Conservation (phyloP, 2,113 vertebrate genomes). For the Tupaia chinensis region DNA sequence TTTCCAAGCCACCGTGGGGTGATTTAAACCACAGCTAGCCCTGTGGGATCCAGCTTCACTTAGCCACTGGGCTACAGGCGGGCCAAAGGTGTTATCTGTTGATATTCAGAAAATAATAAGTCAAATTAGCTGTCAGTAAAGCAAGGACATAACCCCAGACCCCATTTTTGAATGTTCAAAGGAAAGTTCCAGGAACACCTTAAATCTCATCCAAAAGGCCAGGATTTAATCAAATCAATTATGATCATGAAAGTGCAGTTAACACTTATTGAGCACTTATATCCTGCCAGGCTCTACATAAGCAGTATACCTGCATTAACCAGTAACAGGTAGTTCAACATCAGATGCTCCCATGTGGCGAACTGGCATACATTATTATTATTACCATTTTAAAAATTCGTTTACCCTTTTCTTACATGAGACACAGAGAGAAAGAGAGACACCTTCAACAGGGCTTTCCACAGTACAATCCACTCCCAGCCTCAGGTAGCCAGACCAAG, state of each 20-base stretch:
- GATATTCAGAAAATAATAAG: conserved; percentile 30
- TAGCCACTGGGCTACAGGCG: no score
- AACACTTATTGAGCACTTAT: neutral
- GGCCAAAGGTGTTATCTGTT: no score
- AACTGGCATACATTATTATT: neutral
- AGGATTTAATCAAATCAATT: neutral
- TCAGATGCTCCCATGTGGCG: neutral
- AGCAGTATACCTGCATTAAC: neutral
- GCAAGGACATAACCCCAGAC: neutral
- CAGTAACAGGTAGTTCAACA: neutral
- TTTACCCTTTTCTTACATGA: no score
- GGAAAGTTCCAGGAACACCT: neutral
- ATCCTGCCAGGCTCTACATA: neutral
- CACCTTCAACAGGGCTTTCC: no score
- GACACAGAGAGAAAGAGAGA: no score
- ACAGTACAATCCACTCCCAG: no score
- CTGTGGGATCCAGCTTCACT: no score
- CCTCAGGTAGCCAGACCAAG: no score
- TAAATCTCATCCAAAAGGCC: neutral
- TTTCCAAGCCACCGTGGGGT: no score
- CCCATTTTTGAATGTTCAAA: neutral
- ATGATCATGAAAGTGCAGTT: neutral
- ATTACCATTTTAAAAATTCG: no score
- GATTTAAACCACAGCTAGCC: no score
- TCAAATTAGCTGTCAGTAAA: neutral